These are phyloP conservation scores for Acrocephalus arundinaceus DNA, from an alignment of 2,113 vertebrate species.

Conservation along the genomic window DNA sequence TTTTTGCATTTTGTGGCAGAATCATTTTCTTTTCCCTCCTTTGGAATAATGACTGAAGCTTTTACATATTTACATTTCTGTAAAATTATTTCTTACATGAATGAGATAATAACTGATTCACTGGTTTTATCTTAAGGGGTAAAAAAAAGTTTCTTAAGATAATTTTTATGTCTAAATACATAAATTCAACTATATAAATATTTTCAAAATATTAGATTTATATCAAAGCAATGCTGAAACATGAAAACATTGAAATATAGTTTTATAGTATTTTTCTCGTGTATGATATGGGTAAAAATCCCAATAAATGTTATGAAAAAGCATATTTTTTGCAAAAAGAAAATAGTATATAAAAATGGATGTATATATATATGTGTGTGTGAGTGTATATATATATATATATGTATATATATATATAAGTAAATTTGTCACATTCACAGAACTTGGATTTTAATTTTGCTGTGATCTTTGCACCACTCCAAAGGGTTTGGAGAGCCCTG, in stretches of 20 bases:
- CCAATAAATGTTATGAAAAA: background rate
- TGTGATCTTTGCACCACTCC: background rate
- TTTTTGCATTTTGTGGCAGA: background rate
- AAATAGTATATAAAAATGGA: background rate
- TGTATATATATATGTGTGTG: accelerated
- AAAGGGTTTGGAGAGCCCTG: background rate
- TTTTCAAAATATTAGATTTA: background rate
- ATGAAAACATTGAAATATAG: background rate
- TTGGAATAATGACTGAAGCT: background rate
- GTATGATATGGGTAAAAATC: background rate
- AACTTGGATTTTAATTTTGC: background rate
- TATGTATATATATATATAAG: background rate
- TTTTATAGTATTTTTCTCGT: background rate
- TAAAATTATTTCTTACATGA: background rate
- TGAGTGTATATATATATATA: too few species aligned
- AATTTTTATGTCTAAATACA: background rate
- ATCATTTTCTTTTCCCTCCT: background rate
- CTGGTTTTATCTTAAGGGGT: background rate
- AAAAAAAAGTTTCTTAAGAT: background rate
- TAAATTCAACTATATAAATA: background rate
- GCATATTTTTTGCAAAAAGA: accelerated
- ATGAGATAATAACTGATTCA: background rate
- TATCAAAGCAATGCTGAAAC: background rate
- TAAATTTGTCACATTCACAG: background rate
- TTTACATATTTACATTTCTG: background rate